Base-by-base conservation (phyloP, 1,140 invertebrate genomes). In the Saccostrea glomerata region DNA sequence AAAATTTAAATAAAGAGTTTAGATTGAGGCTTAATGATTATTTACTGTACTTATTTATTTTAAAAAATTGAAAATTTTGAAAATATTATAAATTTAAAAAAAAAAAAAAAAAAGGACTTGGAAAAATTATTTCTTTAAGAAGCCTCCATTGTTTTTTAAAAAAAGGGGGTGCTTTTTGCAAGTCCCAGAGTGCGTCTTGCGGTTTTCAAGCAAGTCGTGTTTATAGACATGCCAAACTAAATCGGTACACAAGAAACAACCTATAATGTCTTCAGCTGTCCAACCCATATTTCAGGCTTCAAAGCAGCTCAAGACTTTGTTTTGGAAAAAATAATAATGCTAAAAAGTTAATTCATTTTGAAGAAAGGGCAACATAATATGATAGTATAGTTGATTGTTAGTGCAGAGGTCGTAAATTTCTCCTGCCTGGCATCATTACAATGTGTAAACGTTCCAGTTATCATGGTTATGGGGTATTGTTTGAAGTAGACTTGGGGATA, bases 391-490 rank as follows among this genome's bases (percentile, higher is more conserved):
- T 36, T 40, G 55, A 66, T 85, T 63, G 84, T 60, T 36, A 60
- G 84, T 54, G 84, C 25, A 40, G 84, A 23, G 25, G 25, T 77
- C 70, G 70, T 77, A 77, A 77, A 77, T 77, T 77, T 36, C 30
- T 25, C 70, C 70, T 77, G 70, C 70, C 70, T 77, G 70, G 70
- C 70, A 77, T 77, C 70, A 77, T 77, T 77, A 77, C 70, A 77
- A 77, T 77, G 70, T 77, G 70, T 77, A 77, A 77, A 77, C 70
- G 13, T 77, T 77, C 70, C 23, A 77, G 70, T 77, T n/a, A n/a
- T n/a, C n/a, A n/a, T n/a, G n/a, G n/a, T n/a, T 77, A 77, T 77
- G 70, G 70, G 70, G 70, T 77, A 77, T 77, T 77, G 70, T 77
- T 77, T 77, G 70, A 77, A 77, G 70, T 77, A 77, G 70, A 77